phyloP scores from a whole-genome alignment of 1,140 invertebrate genomes.

The Dendroctonus valens region DNA sequence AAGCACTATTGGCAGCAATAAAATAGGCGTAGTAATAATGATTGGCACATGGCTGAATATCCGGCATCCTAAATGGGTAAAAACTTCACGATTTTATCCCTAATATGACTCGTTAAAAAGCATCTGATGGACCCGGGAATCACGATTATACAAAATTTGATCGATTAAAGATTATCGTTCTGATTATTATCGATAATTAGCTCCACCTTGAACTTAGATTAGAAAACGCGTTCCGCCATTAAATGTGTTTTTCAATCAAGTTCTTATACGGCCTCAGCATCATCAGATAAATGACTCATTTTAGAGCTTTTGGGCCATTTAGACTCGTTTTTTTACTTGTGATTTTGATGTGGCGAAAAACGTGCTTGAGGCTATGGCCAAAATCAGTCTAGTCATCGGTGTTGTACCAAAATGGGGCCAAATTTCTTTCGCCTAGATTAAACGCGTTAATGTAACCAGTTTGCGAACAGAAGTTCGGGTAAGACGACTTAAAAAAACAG shows the following conservation, averaged over 20 bases:
- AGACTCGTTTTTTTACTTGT: neutral
- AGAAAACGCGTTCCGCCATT: slow-evolving; percentile 45
- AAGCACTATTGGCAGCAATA: neutral
- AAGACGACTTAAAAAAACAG: no score
- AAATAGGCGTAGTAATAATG: neutral
- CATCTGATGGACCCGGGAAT: slow-evolving; percentile 3
- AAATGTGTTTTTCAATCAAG: slow-evolving; percentile 27
- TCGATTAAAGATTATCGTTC: slow-evolving; percentile 45
- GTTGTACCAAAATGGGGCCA: no score
- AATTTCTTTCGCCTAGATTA: no score
- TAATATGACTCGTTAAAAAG: slow-evolving; percentile 11
- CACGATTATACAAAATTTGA: slow-evolving; percentile 18
- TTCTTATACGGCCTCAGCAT: neutral
- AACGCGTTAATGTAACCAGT: no score
- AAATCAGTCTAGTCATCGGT: no score
- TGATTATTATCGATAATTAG: slow-evolving; percentile 49
- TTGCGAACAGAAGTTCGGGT: no score
- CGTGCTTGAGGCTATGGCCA: neutral
- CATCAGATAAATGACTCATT: slow-evolving; percentile 8
- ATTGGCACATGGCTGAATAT: neutral
- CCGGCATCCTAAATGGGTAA: neutral
- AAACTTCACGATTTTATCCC: slow-evolving; percentile 10
- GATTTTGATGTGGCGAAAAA: neutral
- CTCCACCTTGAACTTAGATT: slow-evolving; percentile 48
- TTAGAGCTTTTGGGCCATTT: neutral